A percentile compares a stretch with the other conserved stretches of the same genome.
phyloP scores from a whole-genome alignment of 2,888 invertebrate species.

The Spodoptera picta region DNA sequence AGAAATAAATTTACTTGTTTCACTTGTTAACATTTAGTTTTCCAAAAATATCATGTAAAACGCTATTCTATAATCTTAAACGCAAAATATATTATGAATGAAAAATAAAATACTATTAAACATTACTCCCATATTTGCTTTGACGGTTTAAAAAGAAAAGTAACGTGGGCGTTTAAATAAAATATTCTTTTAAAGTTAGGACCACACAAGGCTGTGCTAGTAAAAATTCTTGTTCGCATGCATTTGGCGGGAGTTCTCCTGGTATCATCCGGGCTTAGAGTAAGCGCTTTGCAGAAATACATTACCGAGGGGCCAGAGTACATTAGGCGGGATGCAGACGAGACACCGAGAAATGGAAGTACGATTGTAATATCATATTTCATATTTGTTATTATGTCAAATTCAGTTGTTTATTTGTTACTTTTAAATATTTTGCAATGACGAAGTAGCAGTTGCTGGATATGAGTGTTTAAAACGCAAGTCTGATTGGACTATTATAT shows the following conservation, averaged over 20 bases:
- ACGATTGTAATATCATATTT: neutral
- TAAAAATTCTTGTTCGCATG: slow-evolving; percentile 43
- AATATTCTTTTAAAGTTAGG: slow-evolving; percentile 41
- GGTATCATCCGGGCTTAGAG: slow-evolving; percentile 60
- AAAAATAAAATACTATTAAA: neutral
- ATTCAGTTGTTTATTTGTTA: too few species aligned
- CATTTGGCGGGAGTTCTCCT: slow-evolving; percentile 55
- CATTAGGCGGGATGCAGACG: slow-evolving; percentile 20
- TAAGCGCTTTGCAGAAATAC: slow-evolving; percentile 52
- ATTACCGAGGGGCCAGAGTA: slow-evolving; percentile 35
- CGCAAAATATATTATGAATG: neutral
- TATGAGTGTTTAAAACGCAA: too few species aligned
- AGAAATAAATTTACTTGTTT: too few species aligned
- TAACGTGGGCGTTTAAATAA: slow-evolving; percentile 27
- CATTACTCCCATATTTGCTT: slow-evolving; percentile 17
- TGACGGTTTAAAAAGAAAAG: slow-evolving; percentile 35
- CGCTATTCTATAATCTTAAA: too few species aligned
- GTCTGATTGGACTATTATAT: too few species aligned
- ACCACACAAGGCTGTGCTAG: slow-evolving; percentile 16
- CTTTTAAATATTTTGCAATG: too few species aligned
- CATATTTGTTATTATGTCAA: too few species aligned
- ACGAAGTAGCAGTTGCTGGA: too few species aligned
- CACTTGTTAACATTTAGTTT: too few species aligned
- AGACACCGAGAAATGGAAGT: slow-evolving; percentile 18
- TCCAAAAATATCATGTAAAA: too few species aligned